A percentile compares a stretch with the other conserved stretches of the same genome.
phyloP scores from a whole-genome alignment of 2,113 vertebrate genomes.

The Melanocharis versteri region DNA sequence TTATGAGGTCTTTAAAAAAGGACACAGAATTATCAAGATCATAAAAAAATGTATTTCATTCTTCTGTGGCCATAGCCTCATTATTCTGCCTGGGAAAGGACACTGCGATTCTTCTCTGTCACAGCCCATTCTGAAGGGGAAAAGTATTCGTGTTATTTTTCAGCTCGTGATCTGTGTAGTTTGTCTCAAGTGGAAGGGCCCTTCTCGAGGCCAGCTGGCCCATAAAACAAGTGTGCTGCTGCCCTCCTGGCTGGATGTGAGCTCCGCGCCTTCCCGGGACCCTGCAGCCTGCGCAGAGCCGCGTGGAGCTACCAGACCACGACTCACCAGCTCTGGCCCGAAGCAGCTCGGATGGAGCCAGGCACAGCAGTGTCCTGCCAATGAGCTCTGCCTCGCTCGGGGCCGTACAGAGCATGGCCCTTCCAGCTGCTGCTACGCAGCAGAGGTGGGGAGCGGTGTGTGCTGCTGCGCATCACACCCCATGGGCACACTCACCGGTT shows the following conservation, averaged over 20 bases:
- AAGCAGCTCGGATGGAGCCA: not conserved
- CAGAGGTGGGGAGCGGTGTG: not conserved
- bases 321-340: not conserved
- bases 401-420: not conserved
- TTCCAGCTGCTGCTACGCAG: rapidly evolving
- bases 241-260: not conserved
- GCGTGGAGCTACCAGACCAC: rapidly evolving
- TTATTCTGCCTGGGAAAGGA: constrained; percentile 9
- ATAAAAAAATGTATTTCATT: constrained; percentile 53
- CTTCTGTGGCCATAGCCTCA: not conserved
- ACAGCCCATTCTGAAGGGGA: not conserved
- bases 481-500: rapidly evolving
- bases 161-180: not conserved
- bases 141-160: not conserved
- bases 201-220: not conserved
- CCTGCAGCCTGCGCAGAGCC: rapidly evolving
- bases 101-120: not conserved
- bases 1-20: constrained; percentile 18
- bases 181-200: not conserved
- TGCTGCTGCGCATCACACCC: not conserved
- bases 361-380: not conserved
- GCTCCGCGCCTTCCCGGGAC: not conserved
- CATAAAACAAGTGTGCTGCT: not conserved
- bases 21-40: constrained; percentile 45
- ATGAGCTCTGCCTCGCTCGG: not conserved